phyloP scores from a whole-genome alignment of 1,140 invertebrate species.

The Achroia grisella region DNA sequence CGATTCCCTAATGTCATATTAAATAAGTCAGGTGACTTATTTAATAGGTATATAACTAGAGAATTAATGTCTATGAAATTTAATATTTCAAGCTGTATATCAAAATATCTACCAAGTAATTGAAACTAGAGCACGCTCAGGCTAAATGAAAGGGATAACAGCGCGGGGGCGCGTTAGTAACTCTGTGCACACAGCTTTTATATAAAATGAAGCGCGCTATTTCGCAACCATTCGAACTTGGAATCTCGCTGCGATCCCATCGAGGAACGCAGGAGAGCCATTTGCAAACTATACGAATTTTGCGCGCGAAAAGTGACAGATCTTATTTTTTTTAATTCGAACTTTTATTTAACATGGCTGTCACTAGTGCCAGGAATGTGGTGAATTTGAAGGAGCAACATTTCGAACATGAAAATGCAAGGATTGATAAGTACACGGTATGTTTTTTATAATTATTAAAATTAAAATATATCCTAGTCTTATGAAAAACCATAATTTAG shows the following conservation, averaged over 20 bases:
- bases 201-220: constrained; percentile 61
- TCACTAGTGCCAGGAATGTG: constrained; percentile 56
- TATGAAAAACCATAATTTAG: too few species aligned
- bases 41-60: too few species aligned
- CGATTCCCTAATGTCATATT: too few species aligned
- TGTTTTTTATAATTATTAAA: constrained; percentile 11
- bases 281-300: constrained; percentile 27
- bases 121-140: not conserved
- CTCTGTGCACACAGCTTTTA: constrained; percentile 42
- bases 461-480: too few species aligned
- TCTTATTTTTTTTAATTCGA: constrained; percentile 30
- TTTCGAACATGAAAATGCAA: constrained; percentile 53
- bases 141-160: constrained; percentile 41
- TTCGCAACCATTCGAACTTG: constrained; percentile 62
- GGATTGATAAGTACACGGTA: constrained; percentile 64
- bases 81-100: too few species aligned
- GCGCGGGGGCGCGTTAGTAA: constrained; percentile 40
- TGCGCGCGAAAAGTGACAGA: constrained; percentile 50
- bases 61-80: too few species aligned
- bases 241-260: constrained; percentile 58
- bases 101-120: not conserved
- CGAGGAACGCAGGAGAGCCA: constrained; percentile 46
- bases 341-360: constrained; percentile 44
- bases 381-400: constrained; percentile 61
- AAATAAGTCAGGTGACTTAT: too few species aligned